Evolutionary conservation across 2,888 invertebrate genomes (phyloP), one percentile per base, ranked within the genome.

Genomic region (Tholera decimalis): DNA sequence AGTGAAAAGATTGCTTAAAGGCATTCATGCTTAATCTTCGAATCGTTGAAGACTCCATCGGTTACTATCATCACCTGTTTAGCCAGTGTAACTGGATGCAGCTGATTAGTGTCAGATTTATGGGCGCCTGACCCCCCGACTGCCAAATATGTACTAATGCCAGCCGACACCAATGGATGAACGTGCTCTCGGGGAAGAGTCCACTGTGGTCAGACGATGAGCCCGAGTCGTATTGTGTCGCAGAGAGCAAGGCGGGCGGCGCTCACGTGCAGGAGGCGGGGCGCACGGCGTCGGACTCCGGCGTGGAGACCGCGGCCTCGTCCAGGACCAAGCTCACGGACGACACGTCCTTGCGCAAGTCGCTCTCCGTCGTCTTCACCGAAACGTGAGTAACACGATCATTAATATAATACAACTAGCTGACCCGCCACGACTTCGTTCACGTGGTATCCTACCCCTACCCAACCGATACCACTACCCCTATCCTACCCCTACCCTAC

Each of bases 251-350:
- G 11, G 0, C 1, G 1, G 0, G 18, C 3, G 2, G 13, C 20
- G 4, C 8, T 1, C 18, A 20, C 7, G 3, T 13, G 13, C 30
- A 49, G 7, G 50, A 57, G 1, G 0, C 30, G 4, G 53, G 70
- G 5, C 66, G 53, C 0, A 75, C 69, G 13, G 73, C 68, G 2
- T 78, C 82, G 0, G 92, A 92, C 69, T 93, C 92, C 0, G 92
- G 92, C 28, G 84, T 90, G 4, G 92, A 90, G 11, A 87, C 90
- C 0, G 72, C 68, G 2, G 83, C 85, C 0, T 86, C 89, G 9
- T 83, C 82, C 15, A 86, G 84, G 46, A 60, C 67, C 3, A 64
- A 51, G 35, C 30, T 74, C 3, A 35, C 66, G 2, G 70, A 77
- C 0, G 79, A 83, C 0, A 57, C 57, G 1, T 28, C 55, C 2